Evolutionary conservation across 2,797 vertebrate species (phyloP), one percentile per base, ranked within the genome.

Genomic region (Odontamblyopus rebecca): DNA sequence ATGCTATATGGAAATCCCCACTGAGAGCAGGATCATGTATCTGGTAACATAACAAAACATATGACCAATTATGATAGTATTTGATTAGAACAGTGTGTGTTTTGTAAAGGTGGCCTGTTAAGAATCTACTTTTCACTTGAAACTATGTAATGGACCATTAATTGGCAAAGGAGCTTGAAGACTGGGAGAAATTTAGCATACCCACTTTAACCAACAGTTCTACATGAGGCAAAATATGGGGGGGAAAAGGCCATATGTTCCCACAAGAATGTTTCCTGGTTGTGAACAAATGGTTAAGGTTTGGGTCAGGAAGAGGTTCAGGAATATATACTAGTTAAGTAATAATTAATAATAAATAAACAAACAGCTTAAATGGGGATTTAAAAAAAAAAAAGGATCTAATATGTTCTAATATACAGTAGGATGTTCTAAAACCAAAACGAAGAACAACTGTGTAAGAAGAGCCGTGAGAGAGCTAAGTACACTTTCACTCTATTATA

Each of bases 21-120:
- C 30, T 72, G 69, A 68, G 63, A 30, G 73, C 62, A 35, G 72
- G 69, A 73, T 76, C 68, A 72, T 69, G 76, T 65, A 75, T 70
- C 18, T 35, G 4, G 27, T 71, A 65, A 67, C 69, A 66, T 4
- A 26, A 61, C 70, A 73, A 79, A 82, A 41, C 63, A 67, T 72
- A 72, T 72, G 29, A 61, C 76, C 67, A 44, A 26, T 72, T 64
- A 41, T 6, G 57, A 48, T 4, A 12, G 41, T 44, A 48, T 48
- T 48, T 48, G 44, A 57, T 54, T 56, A 26, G 19, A 56, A 35
- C 51, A 68, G 44, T 69, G 61, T 8, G 26, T 30, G 19, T 8
- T 44, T 5, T 63, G 50, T 23, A 4, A 23, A 80, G 41, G 54
- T 68, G 7, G 48, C 18, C 11, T 15, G 27, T 59, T 29, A 4